A percentile compares a stretch with the other conserved stretches of the same genome.
Conservation (phyloP, 2,797 vertebrate species). For the Picus viridis region DNA sequence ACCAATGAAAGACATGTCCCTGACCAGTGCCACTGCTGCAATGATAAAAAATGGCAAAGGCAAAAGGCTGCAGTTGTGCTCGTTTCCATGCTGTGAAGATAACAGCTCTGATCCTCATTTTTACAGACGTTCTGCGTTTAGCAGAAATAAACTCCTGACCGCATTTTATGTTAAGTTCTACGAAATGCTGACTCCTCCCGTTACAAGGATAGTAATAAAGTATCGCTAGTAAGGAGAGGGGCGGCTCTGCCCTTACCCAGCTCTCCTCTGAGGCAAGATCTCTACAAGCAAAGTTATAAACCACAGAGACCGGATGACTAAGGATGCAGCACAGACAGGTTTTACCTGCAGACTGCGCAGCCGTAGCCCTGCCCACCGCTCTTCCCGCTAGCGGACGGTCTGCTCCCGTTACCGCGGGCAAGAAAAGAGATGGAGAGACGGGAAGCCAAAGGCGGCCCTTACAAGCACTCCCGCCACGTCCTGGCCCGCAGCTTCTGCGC, state of each 20-base stretch:
- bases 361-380: background rate
- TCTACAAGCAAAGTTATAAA: fast-evolving
- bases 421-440: fast-evolving
- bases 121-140: fast-evolving
- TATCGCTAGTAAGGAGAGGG: fast-evolving
- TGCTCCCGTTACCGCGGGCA: fast-evolving
- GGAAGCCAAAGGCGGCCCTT: fast-evolving
- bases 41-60: fast-evolving
- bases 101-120: fast-evolving
- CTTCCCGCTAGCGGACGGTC: fast-evolving
- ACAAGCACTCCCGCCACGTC: fast-evolving
- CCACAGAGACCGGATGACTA: fast-evolving
- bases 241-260: fast-evolving
- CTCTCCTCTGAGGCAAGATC: fast-evolving
- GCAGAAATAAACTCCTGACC: fast-evolving
- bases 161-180: fast-evolving
- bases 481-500: background rate
- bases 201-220: fast-evolving
- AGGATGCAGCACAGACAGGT: fast-evolving
- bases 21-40: fast-evolving
- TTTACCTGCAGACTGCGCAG: background rate
- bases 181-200: fast-evolving
- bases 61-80: fast-evolving
- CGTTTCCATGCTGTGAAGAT: fast-evolving
- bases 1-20: background rate